These are phyloP conservation scores for Coptodon rendalli DNA, from an alignment of 2,113 vertebrate species.

Conservation along the genomic window DNA sequence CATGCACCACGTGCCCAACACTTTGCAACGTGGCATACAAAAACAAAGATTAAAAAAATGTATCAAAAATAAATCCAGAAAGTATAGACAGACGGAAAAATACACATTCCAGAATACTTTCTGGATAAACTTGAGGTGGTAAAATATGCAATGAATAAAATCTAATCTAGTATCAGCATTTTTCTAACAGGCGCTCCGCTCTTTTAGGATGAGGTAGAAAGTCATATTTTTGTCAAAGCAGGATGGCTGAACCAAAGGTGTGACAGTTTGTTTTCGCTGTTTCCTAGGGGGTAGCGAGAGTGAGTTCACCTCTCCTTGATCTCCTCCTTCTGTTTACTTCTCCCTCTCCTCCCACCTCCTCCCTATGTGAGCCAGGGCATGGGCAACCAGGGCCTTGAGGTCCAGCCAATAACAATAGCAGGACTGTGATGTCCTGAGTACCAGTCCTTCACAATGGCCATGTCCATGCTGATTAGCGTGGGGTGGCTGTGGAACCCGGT, in stretches of 20 bases:
- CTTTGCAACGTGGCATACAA: background rate
- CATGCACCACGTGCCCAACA: background rate
- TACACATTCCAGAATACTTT: background rate
- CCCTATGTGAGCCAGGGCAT: background rate
- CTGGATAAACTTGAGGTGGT: background rate
- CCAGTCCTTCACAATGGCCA: conserved; percentile 68
- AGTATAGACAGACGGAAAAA: rapidly evolving
- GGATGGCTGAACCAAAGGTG: conserved; percentile 45
- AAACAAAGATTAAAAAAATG: background rate
- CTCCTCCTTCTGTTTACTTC: conserved; percentile 15
- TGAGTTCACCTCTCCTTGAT: conserved; percentile 47
- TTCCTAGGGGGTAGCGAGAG: conserved; percentile 37
- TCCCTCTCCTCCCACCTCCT: background rate
- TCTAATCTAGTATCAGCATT: background rate
- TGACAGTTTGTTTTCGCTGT: conserved; percentile 70
- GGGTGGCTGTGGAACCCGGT: conserved; percentile 19
- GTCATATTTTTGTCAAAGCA: conserved; percentile 70
- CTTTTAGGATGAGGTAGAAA: conserved; percentile 26
- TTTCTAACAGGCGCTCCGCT: background rate
- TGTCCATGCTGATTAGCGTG: conserved; percentile 70
- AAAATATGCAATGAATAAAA: background rate
- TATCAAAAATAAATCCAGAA: background rate
- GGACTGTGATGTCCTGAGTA: conserved; percentile 54
- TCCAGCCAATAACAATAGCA: conserved; percentile 60
- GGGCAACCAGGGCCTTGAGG: conserved; percentile 13